These are phyloP conservation scores for Cryptotis parvus DNA, from an alignment of 2,113 vertebrate genomes.

Conservation along the genomic window DNA sequence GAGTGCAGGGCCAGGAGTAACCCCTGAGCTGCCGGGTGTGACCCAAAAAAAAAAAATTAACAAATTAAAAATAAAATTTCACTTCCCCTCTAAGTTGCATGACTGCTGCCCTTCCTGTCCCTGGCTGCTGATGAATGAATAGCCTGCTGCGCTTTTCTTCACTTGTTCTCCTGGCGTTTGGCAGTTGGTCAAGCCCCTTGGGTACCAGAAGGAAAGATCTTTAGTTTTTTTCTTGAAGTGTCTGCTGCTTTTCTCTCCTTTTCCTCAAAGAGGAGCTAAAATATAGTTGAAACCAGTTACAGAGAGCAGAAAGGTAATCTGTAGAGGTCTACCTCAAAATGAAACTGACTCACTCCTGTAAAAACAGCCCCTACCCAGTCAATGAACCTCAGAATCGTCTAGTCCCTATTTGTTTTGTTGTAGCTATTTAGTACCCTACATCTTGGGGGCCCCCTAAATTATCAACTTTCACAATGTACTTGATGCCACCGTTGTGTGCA, in stretches of 20 bases:
- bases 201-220: neutral
- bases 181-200: too few species aligned
- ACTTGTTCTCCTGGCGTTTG: neutral
- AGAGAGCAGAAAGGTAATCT: neutral
- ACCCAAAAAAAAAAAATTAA: too few species aligned
- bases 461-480: neutral
- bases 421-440: neutral
- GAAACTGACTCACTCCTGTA: too few species aligned
- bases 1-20: too few species aligned
- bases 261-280: neutral
- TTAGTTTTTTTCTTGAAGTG: conserved; percentile 26
- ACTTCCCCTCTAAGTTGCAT: neutral
- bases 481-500: neutral
- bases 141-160: neutral
- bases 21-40: too few species aligned
- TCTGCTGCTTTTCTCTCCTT: conserved; percentile 34
- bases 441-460: neutral
- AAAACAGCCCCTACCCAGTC: neutral
- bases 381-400: neutral
- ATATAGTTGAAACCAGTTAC: neutral
- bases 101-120: too few species aligned
- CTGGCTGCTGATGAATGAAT: neutral
- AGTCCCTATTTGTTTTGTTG: neutral
- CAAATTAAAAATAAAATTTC: too few species aligned
- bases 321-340: neutral